Percentiles rank a stretch among this genome's conserved stretches.
phyloP scores from a whole-genome alignment of 2,113 vertebrate genomes.

The Tonatia bakeri region DNA sequence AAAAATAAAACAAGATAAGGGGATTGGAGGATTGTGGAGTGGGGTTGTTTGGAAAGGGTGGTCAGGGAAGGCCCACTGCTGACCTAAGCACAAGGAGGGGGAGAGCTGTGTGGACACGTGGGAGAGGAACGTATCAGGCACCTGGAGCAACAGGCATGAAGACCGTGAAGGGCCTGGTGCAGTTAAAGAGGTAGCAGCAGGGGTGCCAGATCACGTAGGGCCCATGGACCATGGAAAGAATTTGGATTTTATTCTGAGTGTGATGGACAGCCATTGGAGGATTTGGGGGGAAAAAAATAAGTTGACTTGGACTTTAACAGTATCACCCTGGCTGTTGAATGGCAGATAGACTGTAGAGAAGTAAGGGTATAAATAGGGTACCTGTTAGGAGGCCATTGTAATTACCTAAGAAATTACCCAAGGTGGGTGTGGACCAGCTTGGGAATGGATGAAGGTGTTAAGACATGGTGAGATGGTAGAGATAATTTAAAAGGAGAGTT shows the following conservation, averaged over 20 bases:
- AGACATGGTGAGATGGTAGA: slow-evolving; percentile 34
- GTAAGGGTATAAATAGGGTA: neutral
- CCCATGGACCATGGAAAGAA: neutral
- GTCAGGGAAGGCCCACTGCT: neutral
- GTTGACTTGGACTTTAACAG: neutral
- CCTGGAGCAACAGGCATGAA: neutral
- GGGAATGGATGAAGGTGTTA: slow-evolving; percentile 20
- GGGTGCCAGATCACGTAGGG: neutral
- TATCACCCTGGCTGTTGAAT: neutral
- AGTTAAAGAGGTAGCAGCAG: neutral
- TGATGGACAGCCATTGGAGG: neutral
- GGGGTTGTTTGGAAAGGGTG: neutral
- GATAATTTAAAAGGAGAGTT: slow-evolving; percentile 40
- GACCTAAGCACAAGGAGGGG: neutral
- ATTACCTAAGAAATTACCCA: slow-evolving; percentile 53
- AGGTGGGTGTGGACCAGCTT: slow-evolving; percentile 3
- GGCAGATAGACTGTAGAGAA: neutral
- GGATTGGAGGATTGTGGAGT: neutral
- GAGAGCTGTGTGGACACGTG: neutral
- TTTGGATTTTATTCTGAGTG: neutral
- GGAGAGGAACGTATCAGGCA: neutral
- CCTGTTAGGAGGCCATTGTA: neutral
- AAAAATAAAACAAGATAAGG: neutral
- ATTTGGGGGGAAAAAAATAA: neutral
- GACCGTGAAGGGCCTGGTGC: neutral